Evolutionary conservation across 1,140 invertebrate genomes (phyloP), one percentile per base, ranked within the genome.

Genomic region (Lordiphosa collinella): DNA sequence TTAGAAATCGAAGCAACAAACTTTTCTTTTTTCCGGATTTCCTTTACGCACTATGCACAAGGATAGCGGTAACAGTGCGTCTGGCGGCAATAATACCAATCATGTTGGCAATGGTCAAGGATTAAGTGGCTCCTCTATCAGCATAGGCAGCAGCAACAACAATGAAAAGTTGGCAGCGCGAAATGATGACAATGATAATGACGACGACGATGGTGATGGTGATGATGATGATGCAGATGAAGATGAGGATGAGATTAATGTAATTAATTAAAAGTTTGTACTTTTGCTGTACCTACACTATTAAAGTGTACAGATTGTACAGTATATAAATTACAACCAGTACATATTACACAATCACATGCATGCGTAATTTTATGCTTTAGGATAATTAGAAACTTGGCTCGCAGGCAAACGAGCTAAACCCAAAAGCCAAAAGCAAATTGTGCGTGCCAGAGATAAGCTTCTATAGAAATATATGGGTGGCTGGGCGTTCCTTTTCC

Each of bases 401-500:
- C 41, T 44, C 18, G 25, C 41, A 29, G 25, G 25, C 25, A 29
- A 29, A 29, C 25, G 7, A 36, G 59, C 59, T 48, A 13, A 48
- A 34, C 35, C 50, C 44, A 22, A 65, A 61, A 56, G 36, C 57
- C 57, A 16, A 73, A 63, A 59, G 40, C 55, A 80, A 80, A 71
- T 82, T 75, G 62, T 82, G 76, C 52, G 66, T 66, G 52, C 7
- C 50, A 35, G 25, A 46, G 76, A 70, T 66, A 70, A 67, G 55
- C 49, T 59, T 32, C 25, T 29, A 29, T 29, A 29, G 11, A 41
- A 25, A 48, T 48, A 31, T 10, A 32, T 44, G 41, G 41, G 41
- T 48, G 44, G 31, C 8, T 32, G 25, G 25, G n/a, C 43, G 2
- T 16, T n/a, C 10, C n/a, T 6, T 11, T 18, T 29, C 7, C 41